A percentile compares a stretch with the other conserved stretches of the same genome.
Evolutionary conservation across 2,797 vertebrate species (phyloP).

Genomic region (Bryconaethiops microstoma): DNA sequence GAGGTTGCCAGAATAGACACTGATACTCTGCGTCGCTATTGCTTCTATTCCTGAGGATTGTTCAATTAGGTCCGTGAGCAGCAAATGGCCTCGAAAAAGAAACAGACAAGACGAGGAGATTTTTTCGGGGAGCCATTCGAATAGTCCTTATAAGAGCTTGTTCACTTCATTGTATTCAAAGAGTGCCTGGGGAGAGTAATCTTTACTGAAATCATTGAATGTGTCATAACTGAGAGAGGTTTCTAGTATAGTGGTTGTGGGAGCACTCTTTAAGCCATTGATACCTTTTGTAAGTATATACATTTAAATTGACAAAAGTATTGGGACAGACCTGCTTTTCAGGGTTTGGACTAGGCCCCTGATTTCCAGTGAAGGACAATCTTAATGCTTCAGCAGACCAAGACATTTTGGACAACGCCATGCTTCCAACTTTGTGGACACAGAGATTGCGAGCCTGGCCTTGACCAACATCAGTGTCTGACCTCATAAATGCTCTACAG

Average conservation of each 20-base stretch:
- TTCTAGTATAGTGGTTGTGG: not conserved
- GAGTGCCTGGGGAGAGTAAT: constrained; percentile 23
- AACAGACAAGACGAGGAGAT: constrained; percentile 14
- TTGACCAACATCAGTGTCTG: too few relatives aligned
- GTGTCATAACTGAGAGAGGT: constrained; percentile 25
- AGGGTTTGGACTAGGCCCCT: too few relatives aligned
- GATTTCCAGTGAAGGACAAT: too few relatives aligned
- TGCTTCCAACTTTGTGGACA: too few relatives aligned
- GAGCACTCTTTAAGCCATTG: not conserved
- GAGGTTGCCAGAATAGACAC: too few relatives aligned
- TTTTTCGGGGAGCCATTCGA: constrained; percentile 45
- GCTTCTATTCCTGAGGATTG: constrained; percentile 31
- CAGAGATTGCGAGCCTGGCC: too few relatives aligned
- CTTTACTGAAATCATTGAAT: constrained; percentile 48
- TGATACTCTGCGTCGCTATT: constrained; percentile 17
- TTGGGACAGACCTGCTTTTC: too few relatives aligned
- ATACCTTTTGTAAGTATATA: not conserved
- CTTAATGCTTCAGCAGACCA: too few relatives aligned
- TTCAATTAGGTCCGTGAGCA: constrained; percentile 37
- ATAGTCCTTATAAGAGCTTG: constrained; percentile 11
- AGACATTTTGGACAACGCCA: too few relatives aligned
- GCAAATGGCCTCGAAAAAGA: constrained; percentile 11
- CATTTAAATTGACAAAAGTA: too few relatives aligned
- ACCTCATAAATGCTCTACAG: too few relatives aligned
- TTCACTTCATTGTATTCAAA: constrained; percentile 32